A percentile compares a stretch with the other conserved stretches of the same genome.
phyloP scores from a whole-genome alignment of 2,113 vertebrate genomes.

The Lampris incognitus region DNA sequence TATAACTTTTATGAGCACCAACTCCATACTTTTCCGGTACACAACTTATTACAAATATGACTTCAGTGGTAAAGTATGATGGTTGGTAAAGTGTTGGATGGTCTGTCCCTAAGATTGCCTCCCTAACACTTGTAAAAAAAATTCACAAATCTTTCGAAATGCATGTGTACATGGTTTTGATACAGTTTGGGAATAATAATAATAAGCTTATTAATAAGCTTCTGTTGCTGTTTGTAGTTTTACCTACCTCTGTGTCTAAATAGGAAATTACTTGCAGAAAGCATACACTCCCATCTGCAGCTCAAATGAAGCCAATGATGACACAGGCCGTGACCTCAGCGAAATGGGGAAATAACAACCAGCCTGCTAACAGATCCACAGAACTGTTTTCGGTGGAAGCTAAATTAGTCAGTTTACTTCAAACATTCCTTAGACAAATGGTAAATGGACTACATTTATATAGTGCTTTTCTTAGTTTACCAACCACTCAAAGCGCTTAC shows the following conservation, averaged over 20 bases:
- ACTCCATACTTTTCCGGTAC: constrained; percentile 25
- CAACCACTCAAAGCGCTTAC: no score
- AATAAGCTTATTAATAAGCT: no score
- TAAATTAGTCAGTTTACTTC: neutral
- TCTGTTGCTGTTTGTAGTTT: neutral
- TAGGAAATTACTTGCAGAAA: neutral
- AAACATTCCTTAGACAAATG: neutral
- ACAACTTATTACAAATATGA: constrained; percentile 24
- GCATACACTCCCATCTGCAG: neutral
- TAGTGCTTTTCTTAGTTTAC: no score
- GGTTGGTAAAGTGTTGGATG: neutral
- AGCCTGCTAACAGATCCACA: no score
- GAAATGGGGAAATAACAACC: no score
- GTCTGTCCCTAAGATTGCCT: neutral
- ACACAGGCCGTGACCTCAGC: no score
- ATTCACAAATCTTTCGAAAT: no score
- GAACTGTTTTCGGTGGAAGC: neutral
- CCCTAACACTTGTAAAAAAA: no score
- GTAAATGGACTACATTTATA: constrained; percentile 1
- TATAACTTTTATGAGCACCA: constrained; percentile 53
- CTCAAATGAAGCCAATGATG: neutral
- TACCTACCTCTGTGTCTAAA: neutral
- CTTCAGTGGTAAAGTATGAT: constrained; percentile 4
- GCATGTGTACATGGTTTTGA: no score
- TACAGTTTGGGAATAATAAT: no score